These are phyloP conservation scores for Thinocorus orbignyianus DNA, from an alignment of 2,113 vertebrate genomes.

Conservation along the genomic window DNA sequence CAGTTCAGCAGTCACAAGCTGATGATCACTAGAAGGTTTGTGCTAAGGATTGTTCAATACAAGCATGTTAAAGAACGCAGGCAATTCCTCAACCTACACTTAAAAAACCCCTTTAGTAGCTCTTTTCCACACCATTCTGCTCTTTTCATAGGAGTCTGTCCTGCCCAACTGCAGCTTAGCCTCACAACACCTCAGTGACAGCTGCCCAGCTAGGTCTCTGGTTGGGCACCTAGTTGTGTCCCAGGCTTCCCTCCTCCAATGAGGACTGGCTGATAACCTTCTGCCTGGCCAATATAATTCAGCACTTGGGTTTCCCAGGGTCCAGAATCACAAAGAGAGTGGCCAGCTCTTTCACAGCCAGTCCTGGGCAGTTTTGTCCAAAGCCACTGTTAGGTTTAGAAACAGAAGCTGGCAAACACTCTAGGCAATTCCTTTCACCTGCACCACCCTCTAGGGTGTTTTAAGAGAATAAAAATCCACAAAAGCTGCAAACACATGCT, in stretches of 20 bases:
- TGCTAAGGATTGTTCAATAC: not conserved
- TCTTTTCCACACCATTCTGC: not conserved
- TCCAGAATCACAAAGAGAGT: not conserved
- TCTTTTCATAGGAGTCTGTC: accelerated
- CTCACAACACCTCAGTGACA: not conserved
- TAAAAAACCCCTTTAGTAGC: not conserved
- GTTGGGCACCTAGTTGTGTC: not conserved
- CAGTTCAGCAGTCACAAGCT: not conserved
- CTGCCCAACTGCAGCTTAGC: accelerated
- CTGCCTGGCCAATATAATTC: not conserved
- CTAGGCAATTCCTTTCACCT: not conserved
- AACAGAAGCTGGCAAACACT: not conserved
- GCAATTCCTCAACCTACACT: not conserved
- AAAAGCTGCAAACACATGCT: not conserved
- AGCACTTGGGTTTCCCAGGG: not conserved
- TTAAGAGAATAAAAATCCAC: not conserved
- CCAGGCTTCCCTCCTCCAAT: not conserved
- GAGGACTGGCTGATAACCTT: not conserved
- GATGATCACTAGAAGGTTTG: not conserved
- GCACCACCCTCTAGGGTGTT: not conserved
- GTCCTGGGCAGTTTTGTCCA: not conserved
- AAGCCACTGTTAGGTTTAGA: not conserved
- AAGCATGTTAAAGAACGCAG: not conserved
- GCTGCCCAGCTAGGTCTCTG: not conserved
- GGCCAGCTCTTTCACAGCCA: not conserved